These are phyloP conservation scores for Saccostrea echinata DNA, from an alignment of 1,140 invertebrate genomes.

Conservation along the genomic window DNA sequence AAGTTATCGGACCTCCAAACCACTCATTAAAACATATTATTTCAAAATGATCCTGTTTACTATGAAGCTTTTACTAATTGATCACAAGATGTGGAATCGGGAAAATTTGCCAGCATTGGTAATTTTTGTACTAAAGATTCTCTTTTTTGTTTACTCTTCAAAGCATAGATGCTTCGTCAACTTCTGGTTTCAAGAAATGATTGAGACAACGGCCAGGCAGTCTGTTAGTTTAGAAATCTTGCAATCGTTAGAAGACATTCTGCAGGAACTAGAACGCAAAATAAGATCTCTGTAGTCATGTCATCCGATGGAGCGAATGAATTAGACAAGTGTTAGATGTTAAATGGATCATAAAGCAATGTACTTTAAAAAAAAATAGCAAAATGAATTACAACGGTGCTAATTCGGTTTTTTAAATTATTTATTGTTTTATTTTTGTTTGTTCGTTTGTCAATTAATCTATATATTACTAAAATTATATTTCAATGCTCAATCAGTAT, in stretches of 20 bases:
- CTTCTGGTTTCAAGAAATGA: constrained; percentile 37
- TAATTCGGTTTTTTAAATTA: no score
- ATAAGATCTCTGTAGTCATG: not conserved
- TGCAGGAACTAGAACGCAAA: not conserved
- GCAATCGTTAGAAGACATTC: not conserved
- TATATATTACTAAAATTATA: no score
- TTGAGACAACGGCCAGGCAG: not conserved
- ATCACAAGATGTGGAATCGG: constrained; percentile 8
- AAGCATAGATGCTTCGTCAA: constrained; percentile 24
- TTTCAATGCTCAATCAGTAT: no score
- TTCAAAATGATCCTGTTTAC: constrained; percentile 41
- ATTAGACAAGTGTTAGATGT: no score
- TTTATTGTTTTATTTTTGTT: no score
- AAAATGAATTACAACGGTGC: no score
- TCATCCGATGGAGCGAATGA: no score
- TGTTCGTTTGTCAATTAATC: no score
- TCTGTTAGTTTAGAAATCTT: not conserved
- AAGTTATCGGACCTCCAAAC: constrained; percentile 5
- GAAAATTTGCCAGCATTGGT: constrained; percentile 11
- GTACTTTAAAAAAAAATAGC: no score
- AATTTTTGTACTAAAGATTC: not conserved
- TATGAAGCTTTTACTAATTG: not conserved
- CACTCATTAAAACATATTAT: constrained; percentile 32
- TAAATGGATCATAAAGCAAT: no score
- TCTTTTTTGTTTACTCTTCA: constrained; percentile 19